Percentiles rank a stretch among this genome's conserved stretches.
phyloP scores from a whole-genome alignment of 2,113 vertebrate genomes.

The Alces alces region DNA sequence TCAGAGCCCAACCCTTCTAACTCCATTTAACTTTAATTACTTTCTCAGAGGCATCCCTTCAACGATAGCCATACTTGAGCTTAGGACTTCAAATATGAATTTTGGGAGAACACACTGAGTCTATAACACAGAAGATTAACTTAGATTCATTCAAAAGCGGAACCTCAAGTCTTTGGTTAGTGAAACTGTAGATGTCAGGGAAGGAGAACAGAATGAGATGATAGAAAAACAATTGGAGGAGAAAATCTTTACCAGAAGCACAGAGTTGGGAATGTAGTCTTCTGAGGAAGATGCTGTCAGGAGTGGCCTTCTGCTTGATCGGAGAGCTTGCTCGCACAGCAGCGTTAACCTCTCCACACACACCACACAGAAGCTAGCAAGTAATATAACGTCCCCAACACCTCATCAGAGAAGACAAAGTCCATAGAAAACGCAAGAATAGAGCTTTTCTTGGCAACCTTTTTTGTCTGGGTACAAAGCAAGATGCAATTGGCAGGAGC shows the following conservation, averaged over 20 bases:
- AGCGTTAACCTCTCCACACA: rapidly evolving
- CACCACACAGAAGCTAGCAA: rapidly evolving
- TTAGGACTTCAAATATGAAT: rapidly evolving
- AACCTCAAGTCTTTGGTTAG: rapidly evolving
- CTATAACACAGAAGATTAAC: rapidly evolving
- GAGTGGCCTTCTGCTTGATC: background rate
- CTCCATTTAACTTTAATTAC: rapidly evolving
- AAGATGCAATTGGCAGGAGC: background rate
- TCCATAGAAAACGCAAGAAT: rapidly evolving
- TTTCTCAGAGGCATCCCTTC: background rate
- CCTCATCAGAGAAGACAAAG: too few relatives aligned
- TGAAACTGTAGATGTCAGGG: rapidly evolving
- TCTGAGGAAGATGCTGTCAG: rapidly evolving
- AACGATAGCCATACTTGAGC: background rate
- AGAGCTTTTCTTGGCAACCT: background rate
- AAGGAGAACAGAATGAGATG: rapidly evolving
- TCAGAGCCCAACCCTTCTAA: background rate
- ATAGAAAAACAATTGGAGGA: rapidly evolving
- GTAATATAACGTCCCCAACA: rapidly evolving
- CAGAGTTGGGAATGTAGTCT: rapidly evolving
- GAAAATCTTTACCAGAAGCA: background rate
- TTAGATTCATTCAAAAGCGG: background rate
- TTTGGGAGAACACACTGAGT: background rate
- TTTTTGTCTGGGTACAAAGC: background rate
- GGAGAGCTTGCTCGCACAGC: rapidly evolving